Evolutionary conservation across 1,140 invertebrate genomes (phyloP).

Genomic region (Forficula auricularia): DNA sequence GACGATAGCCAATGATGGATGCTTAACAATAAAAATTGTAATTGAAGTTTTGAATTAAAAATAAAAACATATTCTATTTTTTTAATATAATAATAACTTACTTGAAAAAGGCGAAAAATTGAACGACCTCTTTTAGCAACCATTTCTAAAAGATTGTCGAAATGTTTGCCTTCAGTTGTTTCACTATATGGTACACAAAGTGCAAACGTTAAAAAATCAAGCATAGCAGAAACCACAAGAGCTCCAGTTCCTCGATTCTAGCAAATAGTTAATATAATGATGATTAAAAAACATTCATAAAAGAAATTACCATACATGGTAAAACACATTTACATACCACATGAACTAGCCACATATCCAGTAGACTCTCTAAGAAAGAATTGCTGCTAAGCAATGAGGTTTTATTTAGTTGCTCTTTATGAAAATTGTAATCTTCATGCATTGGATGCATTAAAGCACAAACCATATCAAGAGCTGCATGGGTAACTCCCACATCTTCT

Average conservation of each 20-base stretch:
- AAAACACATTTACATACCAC: conserved; percentile 46
- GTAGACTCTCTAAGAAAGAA: conserved; percentile 78
- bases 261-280: too few relatives aligned
- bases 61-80: too few relatives aligned
- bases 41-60: too few relatives aligned
- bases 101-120: conserved; percentile 87
- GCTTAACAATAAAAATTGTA: conserved; percentile 33
- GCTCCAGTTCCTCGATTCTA: conserved; percentile 66
- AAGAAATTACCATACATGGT: too few relatives aligned
- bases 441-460: conserved; percentile 98
- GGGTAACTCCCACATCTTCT: conserved; percentile 76
- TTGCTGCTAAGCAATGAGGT: conserved; percentile 81
- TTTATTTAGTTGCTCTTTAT: conserved; percentile 97
- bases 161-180: conserved; percentile 94
- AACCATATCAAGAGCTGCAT: conserved; percentile 92
- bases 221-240: conserved; percentile 75
- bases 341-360: conserved; percentile 91
- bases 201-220: conserved; percentile 97
- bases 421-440: conserved; percentile 86
- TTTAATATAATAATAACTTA: conserved; percentile 18
- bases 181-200: conserved; percentile 97
- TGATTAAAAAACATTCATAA: too few relatives aligned
- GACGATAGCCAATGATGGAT: conserved; percentile 91
- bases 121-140: conserved; percentile 79
- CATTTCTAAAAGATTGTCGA: conserved; percentile 86